Evolutionary conservation across 1,140 invertebrate species (phyloP).

Genomic region (Mylabris phalerata): DNA sequence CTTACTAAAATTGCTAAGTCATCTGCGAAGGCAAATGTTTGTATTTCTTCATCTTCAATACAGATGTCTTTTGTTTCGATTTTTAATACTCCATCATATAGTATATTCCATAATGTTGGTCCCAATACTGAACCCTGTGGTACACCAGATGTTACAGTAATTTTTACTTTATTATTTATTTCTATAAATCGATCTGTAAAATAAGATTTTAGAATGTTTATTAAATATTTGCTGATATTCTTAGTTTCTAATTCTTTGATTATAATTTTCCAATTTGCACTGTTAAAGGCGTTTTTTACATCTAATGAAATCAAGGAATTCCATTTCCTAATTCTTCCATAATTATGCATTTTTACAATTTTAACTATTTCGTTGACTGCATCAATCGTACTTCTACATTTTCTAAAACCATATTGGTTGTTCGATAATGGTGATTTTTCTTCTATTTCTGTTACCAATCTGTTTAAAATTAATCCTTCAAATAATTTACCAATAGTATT

Average conservation of each 20-base stretch:
- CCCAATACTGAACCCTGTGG: too few species aligned
- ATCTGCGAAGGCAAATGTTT: too few species aligned
- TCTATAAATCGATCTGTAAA: background rate
- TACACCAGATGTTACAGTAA: too few species aligned
- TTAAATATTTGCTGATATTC: background rate
- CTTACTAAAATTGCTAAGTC: too few species aligned
- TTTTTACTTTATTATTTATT: too few species aligned
- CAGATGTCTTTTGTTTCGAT: too few species aligned
- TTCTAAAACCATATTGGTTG: constrained; percentile 26
- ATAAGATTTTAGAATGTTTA: background rate
- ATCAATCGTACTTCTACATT: constrained; percentile 14
- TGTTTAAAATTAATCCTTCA: constrained; percentile 23
- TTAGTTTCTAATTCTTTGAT: background rate
- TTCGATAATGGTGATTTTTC: constrained; percentile 12
- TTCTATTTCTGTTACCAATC: constrained; percentile 21
- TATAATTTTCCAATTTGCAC: background rate
- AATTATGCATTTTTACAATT: background rate
- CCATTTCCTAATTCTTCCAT: background rate
- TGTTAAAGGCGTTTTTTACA: background rate
- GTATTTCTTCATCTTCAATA: too few species aligned
- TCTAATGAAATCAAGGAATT: background rate
- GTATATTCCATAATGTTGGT: too few species aligned
- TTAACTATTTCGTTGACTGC: background rate
- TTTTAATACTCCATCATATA: too few species aligned
- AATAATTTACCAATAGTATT: constrained; percentile 31